A percentile compares a stretch with the other conserved stretches of the same genome.
Conservation (phyloP, 2,797 vertebrate genomes). For the Diglossa cyanea region DNA sequence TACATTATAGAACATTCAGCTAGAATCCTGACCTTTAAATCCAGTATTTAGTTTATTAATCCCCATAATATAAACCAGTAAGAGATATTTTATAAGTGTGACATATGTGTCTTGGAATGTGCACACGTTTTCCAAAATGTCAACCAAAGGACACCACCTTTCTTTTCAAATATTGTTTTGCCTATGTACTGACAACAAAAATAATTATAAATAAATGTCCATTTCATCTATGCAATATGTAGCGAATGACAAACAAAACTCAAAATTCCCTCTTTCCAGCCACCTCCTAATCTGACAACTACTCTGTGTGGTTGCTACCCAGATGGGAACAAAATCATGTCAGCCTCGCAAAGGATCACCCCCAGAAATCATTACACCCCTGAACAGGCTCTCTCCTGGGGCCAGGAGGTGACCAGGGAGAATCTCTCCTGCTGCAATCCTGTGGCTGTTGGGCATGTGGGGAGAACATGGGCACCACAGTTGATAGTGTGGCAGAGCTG, state of each 20-base stretch:
- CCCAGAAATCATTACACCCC: neutral
- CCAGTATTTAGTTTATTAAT: neutral
- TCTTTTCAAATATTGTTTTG: neutral
- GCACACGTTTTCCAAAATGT: neutral
- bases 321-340: rapidly evolving
- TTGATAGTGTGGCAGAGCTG: rapidly evolving
- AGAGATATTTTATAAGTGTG: neutral
- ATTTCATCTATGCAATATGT: neutral
- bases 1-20: neutral
- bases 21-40: neutral
- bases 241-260: neutral
- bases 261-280: neutral
- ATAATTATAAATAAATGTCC: too few relatives aligned
- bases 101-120: neutral
- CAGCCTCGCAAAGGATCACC: neutral
- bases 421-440: neutral
- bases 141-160: neutral
- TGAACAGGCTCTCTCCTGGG: rapidly evolving
- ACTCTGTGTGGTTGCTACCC: neutral
- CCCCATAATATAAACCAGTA: neutral
- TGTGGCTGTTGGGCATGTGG: rapidly evolving
- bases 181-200: neutral
- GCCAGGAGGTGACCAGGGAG: rapidly evolving
- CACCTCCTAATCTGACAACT: neutral
- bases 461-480: rapidly evolving